phyloP scores from a whole-genome alignment of 1,140 invertebrate species.

The Neodiprion virginianus region DNA sequence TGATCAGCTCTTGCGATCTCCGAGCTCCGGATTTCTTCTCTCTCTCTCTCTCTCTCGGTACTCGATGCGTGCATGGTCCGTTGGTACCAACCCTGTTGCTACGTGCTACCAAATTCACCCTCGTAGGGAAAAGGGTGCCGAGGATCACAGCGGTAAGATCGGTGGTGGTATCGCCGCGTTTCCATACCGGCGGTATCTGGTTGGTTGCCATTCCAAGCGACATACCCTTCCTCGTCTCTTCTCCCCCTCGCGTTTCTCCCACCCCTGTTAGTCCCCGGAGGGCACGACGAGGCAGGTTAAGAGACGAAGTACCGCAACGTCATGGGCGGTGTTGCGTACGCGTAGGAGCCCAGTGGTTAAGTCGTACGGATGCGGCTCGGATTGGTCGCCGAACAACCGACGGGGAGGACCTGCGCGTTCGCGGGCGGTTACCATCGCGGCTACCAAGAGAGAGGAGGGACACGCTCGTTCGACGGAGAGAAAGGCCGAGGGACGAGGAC shows the following conservation, averaged over 20 bases:
- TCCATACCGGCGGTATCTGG: no score
- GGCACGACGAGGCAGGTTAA: not conserved
- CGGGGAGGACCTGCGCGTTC: slow-evolving; percentile 3
- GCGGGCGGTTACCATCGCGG: not conserved
- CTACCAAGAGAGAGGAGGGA: no score
- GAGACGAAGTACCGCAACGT: not conserved
- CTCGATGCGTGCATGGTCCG: no score
- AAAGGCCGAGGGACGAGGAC: no score
- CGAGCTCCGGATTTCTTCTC: no score
- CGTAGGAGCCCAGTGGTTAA: not conserved
- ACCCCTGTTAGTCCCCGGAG: not conserved
- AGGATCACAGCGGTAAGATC: not conserved
- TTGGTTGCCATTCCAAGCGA: not conserved
- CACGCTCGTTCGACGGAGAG: no score
- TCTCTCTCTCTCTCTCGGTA: no score
- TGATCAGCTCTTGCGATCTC: no score
- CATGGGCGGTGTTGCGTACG: not conserved
- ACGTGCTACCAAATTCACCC: no score
- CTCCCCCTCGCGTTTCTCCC: not conserved
- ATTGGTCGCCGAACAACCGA: not conserved
- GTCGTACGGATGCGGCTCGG: not conserved
- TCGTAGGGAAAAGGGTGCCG: no score
- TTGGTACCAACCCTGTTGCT: no score
- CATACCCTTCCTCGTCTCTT: not conserved
- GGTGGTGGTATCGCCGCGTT: not conserved